Base-by-base conservation (phyloP, 2,797 vertebrate genomes). In the Momotus momota region DNA sequence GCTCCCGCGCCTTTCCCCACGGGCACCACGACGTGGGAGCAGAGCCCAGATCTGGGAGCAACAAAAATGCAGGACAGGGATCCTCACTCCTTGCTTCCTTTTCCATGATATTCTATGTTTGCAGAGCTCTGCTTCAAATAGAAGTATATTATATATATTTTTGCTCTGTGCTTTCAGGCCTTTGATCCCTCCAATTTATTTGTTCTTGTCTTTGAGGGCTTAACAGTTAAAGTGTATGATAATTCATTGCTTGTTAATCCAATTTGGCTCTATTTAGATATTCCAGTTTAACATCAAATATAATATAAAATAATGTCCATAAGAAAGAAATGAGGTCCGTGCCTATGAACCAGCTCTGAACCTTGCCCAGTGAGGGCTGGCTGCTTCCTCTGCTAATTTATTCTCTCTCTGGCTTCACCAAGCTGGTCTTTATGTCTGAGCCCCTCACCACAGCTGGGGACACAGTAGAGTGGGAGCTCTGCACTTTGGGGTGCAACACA, bases 141-240 rank as follows among this genome's bases (percentile, higher is more conserved):
- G 49, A 90, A 33, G 55, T 57, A 41, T 6, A 45, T 72, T 14
- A 16, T 35, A 81, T 43, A 17, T 77, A 12, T 66, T 85, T 29
- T 93, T 81, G 12, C 49, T 88, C 45, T 62, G 9, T 83, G 83
- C n/a, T 85, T 84, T 83, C 41, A 86, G n/a, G 38, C 60, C 71
- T 96, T 95, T 93, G 90, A 96, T 95, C 86, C 86, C 45, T 94
- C 51, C 92, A 74, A 87, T 94, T 90, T 96, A 93, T 94, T 97
- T 95, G 58, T 94, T 89, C 80, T 91, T 93, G 67, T 67, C 86
- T 88, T 95, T 91, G 81, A 91, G 92, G 78, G 88, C 52, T 95
- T 94, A 85, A 67, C 87, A 45, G 29, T 90, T 71, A 81, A 93
- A 79, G 81, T 52, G 52, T 65, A 94, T 94, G 80, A 52, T 92